Evolutionary conservation across 2,113 vertebrate species (phyloP).

Genomic region (Nothobranchius furzeri): DNA sequence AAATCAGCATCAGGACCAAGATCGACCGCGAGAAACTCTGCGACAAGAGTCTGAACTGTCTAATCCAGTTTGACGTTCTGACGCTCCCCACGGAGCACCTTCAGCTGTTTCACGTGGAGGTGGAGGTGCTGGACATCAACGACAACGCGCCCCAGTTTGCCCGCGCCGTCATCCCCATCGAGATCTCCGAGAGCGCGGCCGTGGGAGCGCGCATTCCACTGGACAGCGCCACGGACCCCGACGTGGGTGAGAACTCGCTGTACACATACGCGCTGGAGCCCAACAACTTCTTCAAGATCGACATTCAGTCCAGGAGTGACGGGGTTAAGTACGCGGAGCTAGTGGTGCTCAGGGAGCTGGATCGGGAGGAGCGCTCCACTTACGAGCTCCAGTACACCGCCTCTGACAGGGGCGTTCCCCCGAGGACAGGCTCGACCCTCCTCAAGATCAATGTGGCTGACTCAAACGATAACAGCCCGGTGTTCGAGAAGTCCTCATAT

Average conservation of each 20-base stretch:
- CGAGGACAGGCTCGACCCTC: conserved; percentile 87
- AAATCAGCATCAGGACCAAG: conserved; percentile 91
- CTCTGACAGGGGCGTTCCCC: conserved; percentile 91
- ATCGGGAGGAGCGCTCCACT: conserved; percentile 86
- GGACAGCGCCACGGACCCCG: conserved; percentile 95
- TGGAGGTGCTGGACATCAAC: conserved; percentile 97
- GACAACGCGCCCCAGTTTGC: conserved; percentile 96
- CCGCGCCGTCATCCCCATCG: conserved; percentile 89
- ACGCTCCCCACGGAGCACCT: conserved; percentile 95
- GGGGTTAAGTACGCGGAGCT: conserved; percentile 94
- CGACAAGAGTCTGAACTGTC: conserved; percentile 94
- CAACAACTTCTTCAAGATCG: conserved; percentile 90
- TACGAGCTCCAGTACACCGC: conserved; percentile 94
- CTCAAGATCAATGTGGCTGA: conserved; percentile 92
- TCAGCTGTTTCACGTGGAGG: conserved; percentile 94
- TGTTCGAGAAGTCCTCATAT: conserved; percentile 89
- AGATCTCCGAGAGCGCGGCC: conserved; percentile 93
- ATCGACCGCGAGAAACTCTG: conserved; percentile 98
- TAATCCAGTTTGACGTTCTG: conserved; percentile 96
- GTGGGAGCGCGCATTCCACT: conserved; percentile 93
- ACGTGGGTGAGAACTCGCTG: conserved; percentile 94
- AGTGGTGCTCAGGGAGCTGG: conserved; percentile 89
- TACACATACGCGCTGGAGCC: conserved; percentile 89
- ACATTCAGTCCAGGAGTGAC: conserved; percentile 89
- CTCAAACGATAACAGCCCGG: conserved; percentile 96